Evolutionary conservation across 2,888 invertebrate genomes (phyloP).

Genomic region (Hirtodrosophila histrioides): DNA sequence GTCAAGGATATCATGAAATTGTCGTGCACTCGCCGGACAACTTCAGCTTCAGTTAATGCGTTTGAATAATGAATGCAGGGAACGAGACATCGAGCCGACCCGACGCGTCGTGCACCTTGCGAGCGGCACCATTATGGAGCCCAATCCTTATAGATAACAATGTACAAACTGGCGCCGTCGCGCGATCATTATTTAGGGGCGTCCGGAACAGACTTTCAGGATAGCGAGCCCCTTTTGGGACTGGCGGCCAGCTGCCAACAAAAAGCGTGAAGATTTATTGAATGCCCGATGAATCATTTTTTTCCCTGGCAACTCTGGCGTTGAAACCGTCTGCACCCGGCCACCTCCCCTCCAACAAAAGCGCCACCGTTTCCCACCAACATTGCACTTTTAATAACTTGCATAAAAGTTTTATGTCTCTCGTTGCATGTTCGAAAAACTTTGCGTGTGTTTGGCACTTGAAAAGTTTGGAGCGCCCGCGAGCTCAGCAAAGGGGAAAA

Average conservation of each 20-base stretch:
- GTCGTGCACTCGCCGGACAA: slow-evolving; percentile 51
- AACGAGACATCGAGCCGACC: slow-evolving; percentile 13
- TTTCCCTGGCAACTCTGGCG: slow-evolving; percentile 42
- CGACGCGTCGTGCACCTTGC: slow-evolving; percentile 51
- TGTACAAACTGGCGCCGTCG: slow-evolving; percentile 72
- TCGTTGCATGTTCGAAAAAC: slow-evolving; percentile 66
- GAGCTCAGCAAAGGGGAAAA: slow-evolving; percentile 19
- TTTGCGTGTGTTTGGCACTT: slow-evolving; percentile 80
- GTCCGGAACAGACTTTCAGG: slow-evolving; percentile 55
- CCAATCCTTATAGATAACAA: slow-evolving; percentile 68
- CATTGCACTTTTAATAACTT: slow-evolving; percentile 79
- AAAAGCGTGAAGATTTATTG: slow-evolving; percentile 73
- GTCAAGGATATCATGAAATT: slow-evolving; percentile 75
- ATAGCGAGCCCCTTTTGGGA: slow-evolving; percentile 9
- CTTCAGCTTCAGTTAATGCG: slow-evolving; percentile 65
- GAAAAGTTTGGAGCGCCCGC: slow-evolving; percentile 61
- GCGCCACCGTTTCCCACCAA: slow-evolving; percentile 5
- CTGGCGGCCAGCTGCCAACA: slow-evolving; percentile 54
- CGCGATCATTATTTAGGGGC: slow-evolving; percentile 70
- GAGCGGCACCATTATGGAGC: slow-evolving; percentile 17
- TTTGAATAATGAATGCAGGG: slow-evolving; percentile 73
- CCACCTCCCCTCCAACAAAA: not conserved
- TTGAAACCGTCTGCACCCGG: slow-evolving; percentile 28
- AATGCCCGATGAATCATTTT: slow-evolving; percentile 73
- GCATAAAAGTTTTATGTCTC: slow-evolving; percentile 76